Base-by-base conservation (phyloP, 1,140 invertebrate species). In the Dinoponera quadriceps region DNA sequence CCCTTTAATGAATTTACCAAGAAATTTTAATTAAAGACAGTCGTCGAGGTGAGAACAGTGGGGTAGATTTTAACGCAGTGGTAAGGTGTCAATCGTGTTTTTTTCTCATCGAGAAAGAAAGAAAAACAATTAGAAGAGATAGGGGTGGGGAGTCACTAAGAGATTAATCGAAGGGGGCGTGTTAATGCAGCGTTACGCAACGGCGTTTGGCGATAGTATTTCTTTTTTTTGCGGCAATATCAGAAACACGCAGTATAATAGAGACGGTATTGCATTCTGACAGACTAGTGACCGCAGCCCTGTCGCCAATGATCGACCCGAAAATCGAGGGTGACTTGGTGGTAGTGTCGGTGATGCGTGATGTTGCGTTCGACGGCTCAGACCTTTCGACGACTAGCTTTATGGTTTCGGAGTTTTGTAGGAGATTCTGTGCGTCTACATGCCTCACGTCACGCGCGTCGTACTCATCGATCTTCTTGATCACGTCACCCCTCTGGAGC, bases 361-460 rank as follows among this genome's bases (percentile, higher is more conserved):
- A 85, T 89, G 87, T 85, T 73, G 83, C 74, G 81, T 89, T 90
- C 86, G 91, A 89, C 83, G 85, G 78, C 80, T 91, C 93, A 92
- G 92, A 96, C 96, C 96, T 95, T 91, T 95, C 94, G 66, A 96
- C 90, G 77, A 95, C 94, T 74, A 96, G 91, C 90, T 93, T 94
- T 91, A 96, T 95, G 74, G 94, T 93, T 85, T 95, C 96, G 82
- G 97, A 97, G 92, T 96, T 97, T 93, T 97, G 97, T 93, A 99
- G 98, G 75, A 98, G 94, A 91, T 97, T 97, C 93, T 98, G 97
- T 38, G 98, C 98, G 94, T 98, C 97, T 94, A 98, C 97, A 92
- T 99, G 98, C 89, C 97, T 96, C 88, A 99, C 95, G 92, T 98
- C 96, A 75, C 96, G 95, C 71, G 97, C 96, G 94, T 98, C 98